These are phyloP conservation scores for Zaprionus lineosus DNA, from an alignment of 2,888 invertebrate species.

Conservation along the genomic window DNA sequence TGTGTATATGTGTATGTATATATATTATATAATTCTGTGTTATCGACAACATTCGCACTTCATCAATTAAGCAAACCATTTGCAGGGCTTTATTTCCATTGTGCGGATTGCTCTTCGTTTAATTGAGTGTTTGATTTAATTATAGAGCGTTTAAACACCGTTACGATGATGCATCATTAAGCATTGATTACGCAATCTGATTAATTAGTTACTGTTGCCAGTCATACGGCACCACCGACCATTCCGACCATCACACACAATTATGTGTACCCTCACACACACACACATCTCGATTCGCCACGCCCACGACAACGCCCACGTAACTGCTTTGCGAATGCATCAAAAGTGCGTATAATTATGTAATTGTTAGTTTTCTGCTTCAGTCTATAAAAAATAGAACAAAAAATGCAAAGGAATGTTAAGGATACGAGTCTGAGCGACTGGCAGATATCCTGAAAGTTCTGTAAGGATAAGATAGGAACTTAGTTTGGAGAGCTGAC, in stretches of 20 bases:
- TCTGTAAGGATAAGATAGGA: no score
- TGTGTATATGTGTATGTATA: no score
- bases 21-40: no score
- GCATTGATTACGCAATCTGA: conserved; percentile 66
- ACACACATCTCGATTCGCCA: no score
- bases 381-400: background rate
- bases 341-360: conserved; percentile 55
- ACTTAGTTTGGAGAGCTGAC: no score
- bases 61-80: conserved; percentile 32
- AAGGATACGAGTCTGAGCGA: background rate
- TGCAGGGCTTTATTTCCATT: conserved; percentile 16
- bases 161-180: conserved; percentile 61
- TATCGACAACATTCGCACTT: conserved; percentile 26
- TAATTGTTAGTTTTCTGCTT: conserved; percentile 42
- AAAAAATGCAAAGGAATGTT: background rate
- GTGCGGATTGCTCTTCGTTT: conserved; percentile 33
- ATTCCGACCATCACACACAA: no score
- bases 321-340: conserved; percentile 35
- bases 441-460: background rate
- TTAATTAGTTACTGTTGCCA: conserved; percentile 54
- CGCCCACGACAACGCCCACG: no score
- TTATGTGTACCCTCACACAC: background rate
- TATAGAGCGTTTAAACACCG: conserved; percentile 61
- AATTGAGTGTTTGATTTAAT: conserved; percentile 76
- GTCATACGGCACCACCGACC: no score